phyloP scores from a whole-genome alignment of 2,797 vertebrate genomes.

The Notolepis coatsorum region DNA sequence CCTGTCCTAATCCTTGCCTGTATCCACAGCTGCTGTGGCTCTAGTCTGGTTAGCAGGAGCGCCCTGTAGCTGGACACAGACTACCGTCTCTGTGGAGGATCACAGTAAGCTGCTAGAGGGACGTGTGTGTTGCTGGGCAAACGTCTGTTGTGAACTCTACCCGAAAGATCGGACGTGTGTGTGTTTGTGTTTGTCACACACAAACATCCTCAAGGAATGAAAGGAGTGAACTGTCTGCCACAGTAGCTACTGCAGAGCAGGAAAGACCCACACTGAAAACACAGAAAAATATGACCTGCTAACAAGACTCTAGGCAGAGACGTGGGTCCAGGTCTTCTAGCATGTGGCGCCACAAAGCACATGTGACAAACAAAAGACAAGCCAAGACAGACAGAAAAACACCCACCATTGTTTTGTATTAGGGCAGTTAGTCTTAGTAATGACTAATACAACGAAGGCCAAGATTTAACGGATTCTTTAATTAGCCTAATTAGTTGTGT shows the following conservation, averaged over 20 bases:
- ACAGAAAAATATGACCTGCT: not conserved
- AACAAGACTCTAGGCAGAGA: not conserved
- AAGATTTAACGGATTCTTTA: too few species aligned
- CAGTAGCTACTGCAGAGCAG: constrained; percentile 38
- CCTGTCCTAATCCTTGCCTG: constrained; percentile 23
- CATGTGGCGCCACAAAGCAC: too few species aligned
- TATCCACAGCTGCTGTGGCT: constrained; percentile 17
- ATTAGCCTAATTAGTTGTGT: too few species aligned
- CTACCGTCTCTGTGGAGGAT: constrained; percentile 27
- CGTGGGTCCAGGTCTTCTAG: not conserved
- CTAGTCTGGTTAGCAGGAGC: constrained; percentile 31
- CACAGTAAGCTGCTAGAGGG: constrained; percentile 18
- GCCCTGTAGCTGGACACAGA: constrained; percentile 37
- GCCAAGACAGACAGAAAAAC: too few species aligned
- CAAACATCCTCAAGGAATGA: constrained; percentile 37
- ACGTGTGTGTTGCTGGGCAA: constrained; percentile 46
- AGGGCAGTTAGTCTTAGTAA: too few species aligned
- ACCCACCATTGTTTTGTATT: too few species aligned
- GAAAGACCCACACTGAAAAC: constrained; percentile 43
- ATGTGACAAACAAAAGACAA: too few species aligned
- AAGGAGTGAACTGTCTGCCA: constrained; percentile 66
- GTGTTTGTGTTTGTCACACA: constrained; percentile 18
- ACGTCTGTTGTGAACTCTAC: constrained; percentile 51
- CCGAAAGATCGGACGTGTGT: constrained; percentile 38
- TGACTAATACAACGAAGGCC: too few species aligned